Percentiles rank a stretch among this genome's conserved stretches.
Evolutionary conservation across 2,113 vertebrate species (phyloP).

Genomic region (Amphiprion ocellaris): DNA sequence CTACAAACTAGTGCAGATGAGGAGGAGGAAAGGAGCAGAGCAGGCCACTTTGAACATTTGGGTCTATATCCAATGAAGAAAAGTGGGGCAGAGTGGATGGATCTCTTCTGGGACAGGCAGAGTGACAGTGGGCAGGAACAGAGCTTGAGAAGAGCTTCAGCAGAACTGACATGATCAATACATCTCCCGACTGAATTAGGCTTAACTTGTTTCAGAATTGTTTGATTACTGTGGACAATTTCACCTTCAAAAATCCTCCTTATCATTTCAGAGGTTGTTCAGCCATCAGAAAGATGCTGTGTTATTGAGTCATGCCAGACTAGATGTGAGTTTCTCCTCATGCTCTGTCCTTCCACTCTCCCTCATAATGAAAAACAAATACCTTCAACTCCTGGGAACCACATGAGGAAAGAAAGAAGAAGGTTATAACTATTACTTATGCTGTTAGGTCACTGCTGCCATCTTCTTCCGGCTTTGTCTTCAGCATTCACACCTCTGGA

Average conservation of each 20-base stretch:
- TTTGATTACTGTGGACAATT: neutral
- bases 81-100: slow-evolving; percentile 78
- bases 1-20: slow-evolving; percentile 72
- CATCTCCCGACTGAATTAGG: slow-evolving; percentile 32
- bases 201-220: neutral
- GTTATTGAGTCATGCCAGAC: slow-evolving; percentile 64
- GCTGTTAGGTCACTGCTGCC: slow-evolving; percentile 54
- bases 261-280: slow-evolving; percentile 20
- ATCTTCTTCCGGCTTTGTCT: slow-evolving; percentile 52
- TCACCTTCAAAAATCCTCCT: neutral
- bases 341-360: slow-evolving; percentile 74
- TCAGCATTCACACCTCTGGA: slow-evolving; percentile 54
- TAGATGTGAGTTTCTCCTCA: slow-evolving; percentile 66
- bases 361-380: slow-evolving; percentile 79
- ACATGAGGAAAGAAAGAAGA: slow-evolving; percentile 84
- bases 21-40: slow-evolving; percentile 77
- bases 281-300: slow-evolving; percentile 41
- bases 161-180: slow-evolving; percentile 52
- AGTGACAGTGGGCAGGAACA: slow-evolving; percentile 73
- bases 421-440: slow-evolving; percentile 77
- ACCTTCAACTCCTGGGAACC: slow-evolving; percentile 88
- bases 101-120: slow-evolving; percentile 79
- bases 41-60: slow-evolving; percentile 76
- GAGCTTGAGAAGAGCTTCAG: slow-evolving; percentile 71
- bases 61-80: slow-evolving; percentile 68